These are phyloP conservation scores for Conomelus anceps DNA, from an alignment of 2,888 invertebrate species.

Conservation along the genomic window DNA sequence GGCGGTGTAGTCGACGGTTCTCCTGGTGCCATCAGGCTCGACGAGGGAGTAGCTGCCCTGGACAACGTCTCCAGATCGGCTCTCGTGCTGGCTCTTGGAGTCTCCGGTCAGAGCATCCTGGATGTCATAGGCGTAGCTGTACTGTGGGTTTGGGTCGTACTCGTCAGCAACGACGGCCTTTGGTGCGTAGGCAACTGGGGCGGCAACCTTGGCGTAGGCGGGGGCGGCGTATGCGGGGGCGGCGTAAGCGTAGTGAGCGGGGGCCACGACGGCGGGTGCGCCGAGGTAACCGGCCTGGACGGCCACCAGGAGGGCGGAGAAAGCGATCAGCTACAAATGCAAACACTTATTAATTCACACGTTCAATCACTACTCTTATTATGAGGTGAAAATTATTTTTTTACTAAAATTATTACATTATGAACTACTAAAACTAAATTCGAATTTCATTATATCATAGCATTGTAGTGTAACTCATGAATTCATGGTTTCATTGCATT, in stretches of 20 bases:
- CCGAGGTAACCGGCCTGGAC: slow-evolving; percentile 34
- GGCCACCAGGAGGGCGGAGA: slow-evolving; percentile 36
- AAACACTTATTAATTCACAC: neutral
- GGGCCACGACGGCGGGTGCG: slow-evolving; percentile 21
- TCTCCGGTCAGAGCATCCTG: slow-evolving; percentile 36
- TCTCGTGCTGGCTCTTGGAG: slow-evolving; percentile 35
- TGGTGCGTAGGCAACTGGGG: slow-evolving; percentile 41
- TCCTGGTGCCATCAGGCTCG: slow-evolving; percentile 25
- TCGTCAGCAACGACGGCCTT: slow-evolving; percentile 31
- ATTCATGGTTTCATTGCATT: too few species aligned
- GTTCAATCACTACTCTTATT: neutral
- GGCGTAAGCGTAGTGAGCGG: slow-evolving; percentile 39
- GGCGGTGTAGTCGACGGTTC: slow-evolving; percentile 34
- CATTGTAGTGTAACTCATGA: too few species aligned
- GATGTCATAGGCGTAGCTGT: slow-evolving; percentile 36
- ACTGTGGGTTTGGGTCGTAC: slow-evolving; percentile 36
- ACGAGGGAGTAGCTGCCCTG: slow-evolving; percentile 34
- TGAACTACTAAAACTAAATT: too few species aligned
- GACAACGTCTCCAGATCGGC: slow-evolving; percentile 35
- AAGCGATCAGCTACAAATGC: slow-evolving; percentile 28
- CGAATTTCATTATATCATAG: too few species aligned
- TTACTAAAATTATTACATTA: too few species aligned
- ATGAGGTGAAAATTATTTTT: too few species aligned
- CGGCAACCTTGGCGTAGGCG: slow-evolving; percentile 42
- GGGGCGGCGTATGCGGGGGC: slow-evolving; percentile 37